phyloP scores from a whole-genome alignment of 1,140 invertebrate genomes.

The Bombus affinis region DNA sequence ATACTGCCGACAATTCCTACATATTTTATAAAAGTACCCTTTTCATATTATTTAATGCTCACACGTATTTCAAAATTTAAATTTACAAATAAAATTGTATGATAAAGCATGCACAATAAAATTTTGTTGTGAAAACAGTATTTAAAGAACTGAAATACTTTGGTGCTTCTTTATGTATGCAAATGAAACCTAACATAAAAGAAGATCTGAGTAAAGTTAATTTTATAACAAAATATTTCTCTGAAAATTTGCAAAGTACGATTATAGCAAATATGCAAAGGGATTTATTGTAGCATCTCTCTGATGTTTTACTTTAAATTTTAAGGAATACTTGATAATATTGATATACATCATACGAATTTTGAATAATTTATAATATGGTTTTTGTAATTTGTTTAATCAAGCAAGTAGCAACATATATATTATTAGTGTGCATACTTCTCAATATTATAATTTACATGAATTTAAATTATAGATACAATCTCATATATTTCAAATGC shows the following conservation, averaged over 20 bases:
- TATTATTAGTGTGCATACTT: neutral
- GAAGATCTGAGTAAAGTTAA: neutral
- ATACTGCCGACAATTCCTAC: constrained; percentile 25
- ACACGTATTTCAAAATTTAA: neutral
- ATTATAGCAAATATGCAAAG: neutral
- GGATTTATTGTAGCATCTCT: constrained; percentile 15
- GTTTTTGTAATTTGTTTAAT: neutral
- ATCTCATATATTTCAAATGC: constrained; percentile 8
- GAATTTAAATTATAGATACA: neutral
- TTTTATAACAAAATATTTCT: neutral
- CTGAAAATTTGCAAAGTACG: constrained; percentile 18
- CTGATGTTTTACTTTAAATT: constrained; percentile 26
- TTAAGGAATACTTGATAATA: constrained; percentile 25
- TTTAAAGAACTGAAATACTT: neutral
- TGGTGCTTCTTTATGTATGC: neutral
- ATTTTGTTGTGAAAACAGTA: neutral
- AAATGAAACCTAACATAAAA: neutral
- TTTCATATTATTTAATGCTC: neutral
- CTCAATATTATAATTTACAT: neutral
- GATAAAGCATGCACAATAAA: neutral
- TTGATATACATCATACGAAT: constrained; percentile 6
- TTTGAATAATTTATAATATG: constrained; percentile 10
- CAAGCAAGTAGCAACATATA: neutral
- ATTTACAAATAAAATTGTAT: neutral
- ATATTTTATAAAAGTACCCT: constrained; percentile 3